phyloP scores from a whole-genome alignment of 2,888 invertebrate genomes.

The Philhelius pedissequus region DNA sequence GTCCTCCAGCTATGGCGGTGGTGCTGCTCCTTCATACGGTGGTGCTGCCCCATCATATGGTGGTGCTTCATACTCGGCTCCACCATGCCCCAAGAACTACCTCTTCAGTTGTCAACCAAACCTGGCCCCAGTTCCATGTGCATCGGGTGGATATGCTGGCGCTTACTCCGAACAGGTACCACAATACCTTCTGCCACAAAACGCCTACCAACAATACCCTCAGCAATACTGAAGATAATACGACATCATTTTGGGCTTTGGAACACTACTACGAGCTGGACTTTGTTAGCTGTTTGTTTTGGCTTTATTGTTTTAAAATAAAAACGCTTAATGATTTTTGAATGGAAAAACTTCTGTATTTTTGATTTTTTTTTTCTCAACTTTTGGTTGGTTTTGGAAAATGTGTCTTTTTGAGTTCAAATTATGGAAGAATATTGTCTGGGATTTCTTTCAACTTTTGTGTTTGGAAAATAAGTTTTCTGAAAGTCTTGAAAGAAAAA shows the following conservation, averaged over 20 bases:
- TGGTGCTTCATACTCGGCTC: slow-evolving; percentile 17
- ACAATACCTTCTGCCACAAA: slow-evolving; percentile 7
- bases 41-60: slow-evolving; percentile 71
- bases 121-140: slow-evolving; percentile 73
- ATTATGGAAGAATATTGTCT: no score
- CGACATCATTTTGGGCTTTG: background rate
- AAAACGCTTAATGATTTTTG: background rate
- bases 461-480: no score
- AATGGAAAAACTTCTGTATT: background rate
- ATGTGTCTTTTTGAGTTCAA: background rate
- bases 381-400: no score
- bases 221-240: background rate
- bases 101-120: slow-evolving; percentile 74
- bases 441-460: no score
- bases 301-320: background rate
- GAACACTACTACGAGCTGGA: background rate
- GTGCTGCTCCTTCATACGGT: slow-evolving; percentile 73
- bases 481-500: no score
- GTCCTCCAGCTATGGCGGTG: slow-evolving; percentile 68
- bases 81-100: slow-evolving; percentile 73
- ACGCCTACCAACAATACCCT: background rate
- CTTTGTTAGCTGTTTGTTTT: background rate
- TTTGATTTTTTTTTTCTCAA: background rate
- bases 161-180: slow-evolving; percentile 74
- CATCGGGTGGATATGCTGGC: slow-evolving; percentile 65